These are phyloP conservation scores for Hemiscyllium ocellatum DNA, from an alignment of 2,113 vertebrate genomes.

Conservation along the genomic window DNA sequence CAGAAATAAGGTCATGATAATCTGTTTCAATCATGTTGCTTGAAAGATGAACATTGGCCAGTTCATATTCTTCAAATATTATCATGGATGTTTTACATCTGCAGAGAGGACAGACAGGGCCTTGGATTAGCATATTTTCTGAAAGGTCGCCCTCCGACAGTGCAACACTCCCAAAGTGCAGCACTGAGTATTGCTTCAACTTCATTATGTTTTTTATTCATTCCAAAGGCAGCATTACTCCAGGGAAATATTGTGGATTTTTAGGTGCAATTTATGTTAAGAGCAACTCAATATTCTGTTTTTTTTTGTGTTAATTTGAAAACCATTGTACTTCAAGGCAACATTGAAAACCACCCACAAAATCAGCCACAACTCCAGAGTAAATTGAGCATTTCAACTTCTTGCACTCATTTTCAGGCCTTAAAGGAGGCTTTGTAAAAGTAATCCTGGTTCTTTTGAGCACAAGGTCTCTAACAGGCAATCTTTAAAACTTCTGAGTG, in stretches of 20 bases:
- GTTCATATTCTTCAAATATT: not conserved
- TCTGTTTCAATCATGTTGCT: not conserved
- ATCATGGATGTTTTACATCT: not conserved
- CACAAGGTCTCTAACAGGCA: not conserved
- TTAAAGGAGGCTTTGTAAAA: not conserved
- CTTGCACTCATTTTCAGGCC: no score
- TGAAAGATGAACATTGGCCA: no score
- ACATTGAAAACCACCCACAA: not conserved
- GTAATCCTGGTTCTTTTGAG: not conserved
- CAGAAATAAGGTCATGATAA: not conserved
- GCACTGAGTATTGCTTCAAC: not conserved
- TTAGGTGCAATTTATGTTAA: not conserved
- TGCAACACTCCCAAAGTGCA: not conserved
- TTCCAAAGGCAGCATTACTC: not conserved
- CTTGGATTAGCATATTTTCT: not conserved
- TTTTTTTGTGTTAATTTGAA: not conserved
- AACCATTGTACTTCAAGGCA: not conserved
- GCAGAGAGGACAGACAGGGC: not conserved
- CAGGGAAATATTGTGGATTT: not conserved
- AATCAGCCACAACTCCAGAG: not conserved
- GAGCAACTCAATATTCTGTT: not conserved
- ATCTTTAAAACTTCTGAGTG: not conserved
- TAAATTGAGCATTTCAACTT: not conserved
- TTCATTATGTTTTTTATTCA: not conserved
- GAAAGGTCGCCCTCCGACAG: not conserved